Conservation (phyloP, 2,113 vertebrate genomes). For the Grallaria varia region DNA sequence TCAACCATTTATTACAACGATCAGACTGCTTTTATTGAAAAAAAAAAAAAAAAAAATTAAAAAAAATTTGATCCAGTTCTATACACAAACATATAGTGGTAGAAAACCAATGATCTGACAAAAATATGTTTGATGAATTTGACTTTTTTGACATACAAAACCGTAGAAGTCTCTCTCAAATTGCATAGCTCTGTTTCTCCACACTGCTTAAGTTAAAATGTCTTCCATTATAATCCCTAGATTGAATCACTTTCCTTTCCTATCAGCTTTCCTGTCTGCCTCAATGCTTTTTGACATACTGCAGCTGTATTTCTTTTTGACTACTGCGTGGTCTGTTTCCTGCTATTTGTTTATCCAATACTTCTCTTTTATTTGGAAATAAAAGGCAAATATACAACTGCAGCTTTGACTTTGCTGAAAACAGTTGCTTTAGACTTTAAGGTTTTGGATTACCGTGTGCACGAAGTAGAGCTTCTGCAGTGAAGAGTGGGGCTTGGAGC, state of each 20-base stretch:
- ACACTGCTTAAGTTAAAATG: not conserved
- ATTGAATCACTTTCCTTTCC: not conserved
- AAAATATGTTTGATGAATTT: not conserved
- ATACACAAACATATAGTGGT: not conserved
- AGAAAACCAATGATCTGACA: not conserved
- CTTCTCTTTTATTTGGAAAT: not conserved
- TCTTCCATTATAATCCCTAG: not conserved
- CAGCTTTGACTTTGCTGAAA: not conserved
- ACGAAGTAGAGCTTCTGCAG: conserved; percentile 94
- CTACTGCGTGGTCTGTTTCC: not conserved
- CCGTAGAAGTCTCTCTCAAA: not conserved
- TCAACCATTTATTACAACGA: not conserved
- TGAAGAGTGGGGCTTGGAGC: conserved; percentile 96
- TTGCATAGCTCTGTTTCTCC: not conserved
- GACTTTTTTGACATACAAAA: not conserved
- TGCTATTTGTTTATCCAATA: not conserved
- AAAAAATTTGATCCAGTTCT: not conserved
- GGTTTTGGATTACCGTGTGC: conserved; percentile 86
- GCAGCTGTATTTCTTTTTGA: not conserved
- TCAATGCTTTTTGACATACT: not conserved
- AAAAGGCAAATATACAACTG: not conserved
- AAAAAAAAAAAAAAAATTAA: not conserved
- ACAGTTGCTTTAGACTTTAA: not conserved
- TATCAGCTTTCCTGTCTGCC: not conserved
- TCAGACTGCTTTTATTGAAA: not conserved